Conservation (phyloP, 1,140 invertebrate genomes). For the Caenorhabditis remanei region DNA sequence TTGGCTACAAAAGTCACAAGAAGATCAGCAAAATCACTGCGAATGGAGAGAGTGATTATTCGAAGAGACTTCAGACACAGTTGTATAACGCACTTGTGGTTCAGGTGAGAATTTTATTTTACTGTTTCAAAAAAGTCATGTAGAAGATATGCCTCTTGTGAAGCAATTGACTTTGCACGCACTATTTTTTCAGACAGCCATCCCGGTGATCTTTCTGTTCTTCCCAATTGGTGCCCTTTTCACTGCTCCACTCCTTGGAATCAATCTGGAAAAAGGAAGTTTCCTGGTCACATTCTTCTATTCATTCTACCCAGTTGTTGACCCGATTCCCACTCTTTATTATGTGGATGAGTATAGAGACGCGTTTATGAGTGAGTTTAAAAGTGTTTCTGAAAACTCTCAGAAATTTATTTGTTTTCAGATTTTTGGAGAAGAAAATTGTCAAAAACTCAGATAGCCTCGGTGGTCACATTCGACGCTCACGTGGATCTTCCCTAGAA, state of each 20-base stretch:
- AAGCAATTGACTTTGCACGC: no score
- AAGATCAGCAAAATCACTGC: background rate
- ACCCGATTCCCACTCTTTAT: background rate
- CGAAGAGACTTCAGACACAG: background rate
- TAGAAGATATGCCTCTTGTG: background rate
- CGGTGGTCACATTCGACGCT: background rate
- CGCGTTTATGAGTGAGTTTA: background rate
- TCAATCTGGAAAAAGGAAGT: background rate
- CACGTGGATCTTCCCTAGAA: background rate
- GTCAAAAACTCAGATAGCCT: background rate
- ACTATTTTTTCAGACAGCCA: background rate
- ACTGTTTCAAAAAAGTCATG: background rate
- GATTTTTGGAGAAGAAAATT: background rate
- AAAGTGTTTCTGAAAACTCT: background rate
- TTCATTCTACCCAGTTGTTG: background rate
- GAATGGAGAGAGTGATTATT: background rate
- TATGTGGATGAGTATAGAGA: background rate
- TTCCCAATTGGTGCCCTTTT: slow-evolving; percentile 7
- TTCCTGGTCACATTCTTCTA: background rate
- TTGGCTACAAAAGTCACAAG: background rate
- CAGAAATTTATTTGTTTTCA: background rate
- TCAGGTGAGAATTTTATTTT: background rate
- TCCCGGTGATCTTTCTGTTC: slow-evolving; percentile 4
- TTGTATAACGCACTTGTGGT: background rate
- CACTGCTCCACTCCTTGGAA: background rate